Conservation (phyloP, 2,797 vertebrate genomes). For the Pangasius larnaudii region DNA sequence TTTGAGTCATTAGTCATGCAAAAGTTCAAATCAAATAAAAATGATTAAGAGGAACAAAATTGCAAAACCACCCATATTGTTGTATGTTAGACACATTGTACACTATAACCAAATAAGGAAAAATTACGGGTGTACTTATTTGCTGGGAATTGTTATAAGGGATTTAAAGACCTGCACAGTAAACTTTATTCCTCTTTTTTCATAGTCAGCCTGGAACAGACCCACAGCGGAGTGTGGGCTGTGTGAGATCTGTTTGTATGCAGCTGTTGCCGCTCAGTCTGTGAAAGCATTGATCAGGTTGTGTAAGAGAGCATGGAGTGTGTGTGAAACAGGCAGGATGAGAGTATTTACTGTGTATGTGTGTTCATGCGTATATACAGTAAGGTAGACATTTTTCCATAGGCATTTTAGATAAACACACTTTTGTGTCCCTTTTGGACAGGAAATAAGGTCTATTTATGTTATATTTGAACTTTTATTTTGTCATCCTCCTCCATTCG, state of each 20-base stretch:
- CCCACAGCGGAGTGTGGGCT: not conserved
- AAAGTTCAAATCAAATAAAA: slow-evolving; percentile 29
- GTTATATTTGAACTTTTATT: not conserved
- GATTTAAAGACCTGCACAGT: slow-evolving; percentile 5
- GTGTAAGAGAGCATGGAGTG: not conserved
- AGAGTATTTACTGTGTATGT: slow-evolving; percentile 7
- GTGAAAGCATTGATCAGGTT: slow-evolving; percentile 36
- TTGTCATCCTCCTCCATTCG: not conserved
- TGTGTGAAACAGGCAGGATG: not conserved
- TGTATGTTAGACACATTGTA: not conserved
- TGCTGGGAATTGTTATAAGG: not conserved
- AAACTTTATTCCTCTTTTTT: not conserved
- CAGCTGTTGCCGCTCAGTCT: slow-evolving; percentile 25
- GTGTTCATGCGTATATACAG: not conserved
- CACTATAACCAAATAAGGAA: not conserved
- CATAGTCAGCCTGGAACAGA: not conserved
- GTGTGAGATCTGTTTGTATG: slow-evolving; percentile 24
- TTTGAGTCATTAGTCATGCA: slow-evolving; percentile 17
- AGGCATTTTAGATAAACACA: not conserved
- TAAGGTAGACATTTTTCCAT: not conserved
- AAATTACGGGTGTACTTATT: not conserved
- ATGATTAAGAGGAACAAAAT: slow-evolving; percentile 10
- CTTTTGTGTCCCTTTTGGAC: not conserved
- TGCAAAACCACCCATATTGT: not conserved
- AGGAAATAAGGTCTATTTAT: not conserved